Evolutionary conservation across 1,140 invertebrate species (phyloP).

Genomic region (Penaeus indicus): DNA sequence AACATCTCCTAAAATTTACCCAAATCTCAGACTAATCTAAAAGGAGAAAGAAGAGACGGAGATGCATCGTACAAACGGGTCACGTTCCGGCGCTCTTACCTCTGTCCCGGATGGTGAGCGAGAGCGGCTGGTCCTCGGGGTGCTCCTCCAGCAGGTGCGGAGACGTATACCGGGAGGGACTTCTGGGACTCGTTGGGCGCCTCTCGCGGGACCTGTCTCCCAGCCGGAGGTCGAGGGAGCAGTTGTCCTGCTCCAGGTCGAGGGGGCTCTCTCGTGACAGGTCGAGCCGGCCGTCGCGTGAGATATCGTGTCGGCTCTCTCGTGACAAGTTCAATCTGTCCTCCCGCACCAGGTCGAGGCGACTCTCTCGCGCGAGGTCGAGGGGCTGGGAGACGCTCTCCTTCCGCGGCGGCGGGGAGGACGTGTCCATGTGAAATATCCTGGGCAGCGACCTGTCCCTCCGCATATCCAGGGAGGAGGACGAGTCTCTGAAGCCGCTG

Average conservation of each 20-base stretch:
- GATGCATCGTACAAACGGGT: too few relatives aligned
- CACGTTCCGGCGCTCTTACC: conserved; percentile 17
- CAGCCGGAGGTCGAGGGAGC: conserved; percentile 46
- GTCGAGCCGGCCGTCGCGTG: conserved; percentile 34
- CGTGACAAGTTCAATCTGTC: conserved; percentile 32
- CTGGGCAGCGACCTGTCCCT: conserved; percentile 16
- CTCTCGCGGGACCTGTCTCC: conserved; percentile 17
- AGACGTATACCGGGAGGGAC: conserved; percentile 22
- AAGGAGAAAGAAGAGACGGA: too few relatives aligned
- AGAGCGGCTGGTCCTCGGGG: conserved; percentile 42
- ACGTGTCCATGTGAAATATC: conserved; percentile 41
- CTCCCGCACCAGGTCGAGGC: conserved; percentile 17
- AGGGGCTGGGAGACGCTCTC: background rate
- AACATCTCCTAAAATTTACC: too few relatives aligned
- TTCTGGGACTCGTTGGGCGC: background rate
- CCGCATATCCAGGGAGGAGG: conserved; percentile 43
- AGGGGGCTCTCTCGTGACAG: conserved; percentile 35
- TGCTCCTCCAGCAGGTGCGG: conserved; percentile 42
- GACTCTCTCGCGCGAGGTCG: background rate
- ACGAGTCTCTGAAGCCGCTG: background rate
- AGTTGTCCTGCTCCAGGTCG: conserved; percentile 37
- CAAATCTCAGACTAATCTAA: too few relatives aligned
- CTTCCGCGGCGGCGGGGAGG: conserved; percentile 30
- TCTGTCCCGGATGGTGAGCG: conserved; percentile 56
- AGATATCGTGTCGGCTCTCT: conserved; percentile 14